phyloP scores from a whole-genome alignment of 2,797 vertebrate species.

The Odontamblyopus rebecca region DNA sequence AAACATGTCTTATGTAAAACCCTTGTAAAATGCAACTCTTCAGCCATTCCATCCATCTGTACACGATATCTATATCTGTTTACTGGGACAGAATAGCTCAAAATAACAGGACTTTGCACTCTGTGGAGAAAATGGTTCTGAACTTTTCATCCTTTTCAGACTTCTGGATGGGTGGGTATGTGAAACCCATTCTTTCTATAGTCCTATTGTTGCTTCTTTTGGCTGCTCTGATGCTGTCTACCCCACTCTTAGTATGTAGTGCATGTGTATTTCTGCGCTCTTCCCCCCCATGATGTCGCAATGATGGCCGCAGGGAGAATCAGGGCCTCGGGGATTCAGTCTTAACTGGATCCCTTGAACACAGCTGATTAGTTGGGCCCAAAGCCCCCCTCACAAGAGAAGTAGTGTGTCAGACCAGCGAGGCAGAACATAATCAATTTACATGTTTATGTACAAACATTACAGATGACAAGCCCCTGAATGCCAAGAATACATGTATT shows the following conservation, averaged over 20 bases:
- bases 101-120: conserved; percentile 32
- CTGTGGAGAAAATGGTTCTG: conserved; percentile 48
- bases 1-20: conserved; percentile 28
- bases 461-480: conserved; percentile 28
- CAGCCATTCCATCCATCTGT: conserved; percentile 40
- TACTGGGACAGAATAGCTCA: conserved; percentile 48
- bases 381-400: conserved; percentile 62
- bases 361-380: conserved; percentile 54
- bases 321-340: conserved; percentile 48
- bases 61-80: conserved; percentile 36
- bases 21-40: conserved; percentile 36
- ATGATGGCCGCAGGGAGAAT: conserved; percentile 52
- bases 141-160: conserved; percentile 37
- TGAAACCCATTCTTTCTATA: conserved; percentile 18
- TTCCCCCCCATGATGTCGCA: conserved; percentile 34
- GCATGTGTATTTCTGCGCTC: conserved; percentile 30
- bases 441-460: conserved; percentile 56
- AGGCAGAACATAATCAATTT: conserved; percentile 60
- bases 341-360: conserved; percentile 55
- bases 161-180: conserved; percentile 41
- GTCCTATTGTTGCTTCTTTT: conserved; percentile 34
- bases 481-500: conserved; percentile 6
- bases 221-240: conserved; percentile 26
- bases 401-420: conserved; percentile 51
- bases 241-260: conserved; percentile 21